Evolutionary conservation across 2,797 vertebrate genomes (phyloP), one percentile per base, ranked within the genome.

Genomic region (Malurus splendens): DNA sequence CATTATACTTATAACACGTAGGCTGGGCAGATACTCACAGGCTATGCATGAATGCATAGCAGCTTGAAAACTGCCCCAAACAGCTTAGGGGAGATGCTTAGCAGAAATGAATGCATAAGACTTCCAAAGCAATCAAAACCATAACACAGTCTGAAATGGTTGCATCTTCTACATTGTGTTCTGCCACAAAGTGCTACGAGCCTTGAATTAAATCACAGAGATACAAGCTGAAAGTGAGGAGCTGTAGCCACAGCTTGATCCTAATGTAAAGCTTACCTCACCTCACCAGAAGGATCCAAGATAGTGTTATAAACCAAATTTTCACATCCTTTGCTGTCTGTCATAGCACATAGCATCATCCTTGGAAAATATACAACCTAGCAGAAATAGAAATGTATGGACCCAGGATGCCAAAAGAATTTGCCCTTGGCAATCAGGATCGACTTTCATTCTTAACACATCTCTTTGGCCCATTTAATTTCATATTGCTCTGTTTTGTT

Each of bases 381-480:
- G 17, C n/a, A 78, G 59, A 87, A 92, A 77, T 8, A 85, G 57
- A 82, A 92, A 57, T 55, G 45, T 15, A 59, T 36, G 44, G 55
- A 84, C 38, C 10, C 30, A 59, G 23, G 25, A 78, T 32, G 32
- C 30, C 0, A 4, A 79, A 90, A 87, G 23, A 64, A 42, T 9
- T 47, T 70, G 18, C 32, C 33, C 45, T 80, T 81, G 85, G 36
- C 66, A 75, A 50, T 89, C 38, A 75, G 56, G 41, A 82, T 87
- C 19, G 1, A 38, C 45, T 64, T 90, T 76, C 56, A 15, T 51
- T 83, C 44, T 87, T 76, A 85, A 87, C 50, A 68, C 22, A 65
- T 7, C 41, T 62, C 64, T 79, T 92, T 59, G 23, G 79, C 73
- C 48, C 38, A 66, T 82, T 95, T 95, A 72, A 90, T 89, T 94